Conservation (phyloP, 2,113 vertebrate genomes). For the Danio rerio region GRCz12tu NC_133189.1:18389001-18389500, state of each 20-base stretch:
- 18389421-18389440: too few species aligned
- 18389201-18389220: conserved; percentile 38
- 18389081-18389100: conserved; percentile 47
- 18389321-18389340: conserved; percentile 56
- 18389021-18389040: background rate
- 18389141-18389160: background rate
- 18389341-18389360: conserved; percentile 37
- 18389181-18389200: conserved; percentile 16
- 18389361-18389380: background rate
- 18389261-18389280: conserved; percentile 32
- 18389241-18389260: conserved; percentile 43
- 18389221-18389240: conserved; percentile 2
- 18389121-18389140: conserved; percentile 34
- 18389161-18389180: conserved; percentile 25
- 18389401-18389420: background rate
- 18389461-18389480: too few species aligned
- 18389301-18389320: conserved; percentile 31
- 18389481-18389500: too few species aligned
- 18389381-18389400: background rate
- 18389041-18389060: background rate
- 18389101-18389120: background rate
- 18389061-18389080: conserved; percentile 11
- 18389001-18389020: background rate
- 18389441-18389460: too few species aligned
- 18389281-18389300: conserved; percentile 36